Evolutionary conservation across 2,888 invertebrate species (phyloP).

Genomic region (Ganaspis brasiliensis): DNA sequence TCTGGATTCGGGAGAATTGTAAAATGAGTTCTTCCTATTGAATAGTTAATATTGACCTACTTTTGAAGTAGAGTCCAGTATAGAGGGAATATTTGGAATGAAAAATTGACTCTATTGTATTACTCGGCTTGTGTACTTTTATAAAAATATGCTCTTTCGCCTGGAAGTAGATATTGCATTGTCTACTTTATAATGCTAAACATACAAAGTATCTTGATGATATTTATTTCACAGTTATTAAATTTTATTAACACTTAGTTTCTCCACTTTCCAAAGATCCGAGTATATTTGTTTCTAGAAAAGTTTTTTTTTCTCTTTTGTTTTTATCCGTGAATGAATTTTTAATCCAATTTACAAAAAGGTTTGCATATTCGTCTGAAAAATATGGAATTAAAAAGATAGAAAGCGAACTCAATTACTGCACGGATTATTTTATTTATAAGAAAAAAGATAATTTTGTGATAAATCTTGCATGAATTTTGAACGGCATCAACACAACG

Average conservation of each 20-base stretch:
- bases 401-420: no score
- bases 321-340: no score
- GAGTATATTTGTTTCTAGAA: neutral
- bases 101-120: conserved; percentile 39
- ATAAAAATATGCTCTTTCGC: conserved; percentile 16
- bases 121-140: neutral
- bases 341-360: no score
- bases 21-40: conserved; percentile 41
- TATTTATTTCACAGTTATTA: neutral
- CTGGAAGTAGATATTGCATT: neutral
- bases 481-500: no score
- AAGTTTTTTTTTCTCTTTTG: neutral
- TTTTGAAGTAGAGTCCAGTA: conserved; percentile 24
- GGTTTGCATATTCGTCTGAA: no score
- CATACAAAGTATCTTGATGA: neutral
- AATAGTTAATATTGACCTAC: conserved; percentile 43
- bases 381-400: no score
- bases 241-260: neutral
- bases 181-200: neutral
- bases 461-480: no score
- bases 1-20: conserved; percentile 11
- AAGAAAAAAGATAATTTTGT: no score
- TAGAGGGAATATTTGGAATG: conserved; percentile 38
- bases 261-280: neutral
- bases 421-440: no score